phyloP scores from a whole-genome alignment of 2,888 invertebrate species.

The Periphyllus acericola region DNA sequence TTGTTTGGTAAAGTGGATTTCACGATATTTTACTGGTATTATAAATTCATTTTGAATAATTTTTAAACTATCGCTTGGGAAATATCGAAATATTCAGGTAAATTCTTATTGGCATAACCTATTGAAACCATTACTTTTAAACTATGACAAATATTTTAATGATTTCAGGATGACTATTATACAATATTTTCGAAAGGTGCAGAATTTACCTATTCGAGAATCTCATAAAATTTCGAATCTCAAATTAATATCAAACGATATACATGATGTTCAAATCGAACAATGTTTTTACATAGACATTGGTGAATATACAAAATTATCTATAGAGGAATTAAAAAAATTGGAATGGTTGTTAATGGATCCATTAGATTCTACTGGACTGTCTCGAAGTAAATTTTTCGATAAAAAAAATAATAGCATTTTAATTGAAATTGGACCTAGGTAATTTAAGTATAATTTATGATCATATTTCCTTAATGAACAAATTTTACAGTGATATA shows the following conservation, averaged over 20 bases:
- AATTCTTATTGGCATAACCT: not conserved
- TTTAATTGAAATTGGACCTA: slow-evolving; percentile 89
- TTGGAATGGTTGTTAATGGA: slow-evolving; percentile 83
- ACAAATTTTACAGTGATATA: not conserved
- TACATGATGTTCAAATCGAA: slow-evolving; percentile 68
- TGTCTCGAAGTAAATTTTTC: slow-evolving; percentile 67
- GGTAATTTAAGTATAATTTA: slow-evolving; percentile 69
- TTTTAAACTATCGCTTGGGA: not conserved
- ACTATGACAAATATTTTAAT: not conserved
- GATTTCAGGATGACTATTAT: slow-evolving; percentile 51
- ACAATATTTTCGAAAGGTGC: slow-evolving; percentile 37
- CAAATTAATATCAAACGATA: slow-evolving; percentile 10
- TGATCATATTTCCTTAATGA: too few relatives aligned
- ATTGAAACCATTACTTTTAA: not conserved
- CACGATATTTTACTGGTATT: not conserved
- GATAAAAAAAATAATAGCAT: slow-evolving; percentile 49
- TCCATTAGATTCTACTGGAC: slow-evolving; percentile 73
- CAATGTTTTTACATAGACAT: slow-evolving; percentile 84
- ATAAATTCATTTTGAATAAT: not conserved
- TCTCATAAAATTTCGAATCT: slow-evolving; percentile 21
- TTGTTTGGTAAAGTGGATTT: not conserved
- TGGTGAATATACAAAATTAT: slow-evolving; percentile 69
- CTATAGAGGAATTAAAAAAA: slow-evolving; percentile 73
- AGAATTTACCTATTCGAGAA: slow-evolving; percentile 31
- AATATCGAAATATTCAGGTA: slow-evolving; percentile 25